These are phyloP conservation scores for Priocnemis perturbator DNA, from an alignment of 2,888 invertebrate genomes.

Conservation along the genomic window DNA sequence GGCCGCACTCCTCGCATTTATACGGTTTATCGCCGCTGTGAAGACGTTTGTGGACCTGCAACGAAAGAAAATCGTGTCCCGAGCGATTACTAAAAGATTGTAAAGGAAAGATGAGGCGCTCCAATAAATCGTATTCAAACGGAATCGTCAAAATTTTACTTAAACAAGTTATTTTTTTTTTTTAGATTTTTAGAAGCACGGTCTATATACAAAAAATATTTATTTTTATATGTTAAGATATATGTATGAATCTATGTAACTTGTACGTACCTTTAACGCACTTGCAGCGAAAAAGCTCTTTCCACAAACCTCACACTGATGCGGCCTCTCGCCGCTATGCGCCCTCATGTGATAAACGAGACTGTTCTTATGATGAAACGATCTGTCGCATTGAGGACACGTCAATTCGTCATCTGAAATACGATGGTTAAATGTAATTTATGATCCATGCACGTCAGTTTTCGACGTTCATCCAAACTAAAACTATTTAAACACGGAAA, in stretches of 20 bases:
- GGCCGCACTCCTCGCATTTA: slow-evolving; percentile 87
- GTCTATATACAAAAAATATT: slow-evolving; percentile 5
- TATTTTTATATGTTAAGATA: too few relatives aligned
- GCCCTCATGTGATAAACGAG: slow-evolving; percentile 89
- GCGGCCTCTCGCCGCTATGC: slow-evolving; percentile 86
- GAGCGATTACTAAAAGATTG: too few relatives aligned
- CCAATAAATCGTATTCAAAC: too few relatives aligned
- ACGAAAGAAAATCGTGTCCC: too few relatives aligned
- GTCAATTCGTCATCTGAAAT: slow-evolving; percentile 72
- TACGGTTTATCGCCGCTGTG: slow-evolving; percentile 92
- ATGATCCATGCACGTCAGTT: too few relatives aligned
- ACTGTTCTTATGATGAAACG: slow-evolving; percentile 89
- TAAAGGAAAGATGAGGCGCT: too few relatives aligned
- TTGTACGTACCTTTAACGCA: slow-evolving; percentile 84
- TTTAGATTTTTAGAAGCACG: too few relatives aligned
- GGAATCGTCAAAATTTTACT: too few relatives aligned
- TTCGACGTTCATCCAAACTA: too few relatives aligned
- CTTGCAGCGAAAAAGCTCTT: slow-evolving; percentile 90
- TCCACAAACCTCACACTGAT: slow-evolving; percentile 87
- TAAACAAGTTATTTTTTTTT: too few relatives aligned
- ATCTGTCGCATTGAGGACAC: slow-evolving; percentile 83
- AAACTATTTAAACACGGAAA: too few relatives aligned
- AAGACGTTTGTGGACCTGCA: slow-evolving; percentile 85
- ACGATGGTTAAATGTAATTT: background rate
- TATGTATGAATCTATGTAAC: too few relatives aligned